A percentile compares a stretch with the other conserved stretches of the same genome.
Conservation (phyloP, 2,888 invertebrate species). For the Cosmorhoe ocellata region DNA sequence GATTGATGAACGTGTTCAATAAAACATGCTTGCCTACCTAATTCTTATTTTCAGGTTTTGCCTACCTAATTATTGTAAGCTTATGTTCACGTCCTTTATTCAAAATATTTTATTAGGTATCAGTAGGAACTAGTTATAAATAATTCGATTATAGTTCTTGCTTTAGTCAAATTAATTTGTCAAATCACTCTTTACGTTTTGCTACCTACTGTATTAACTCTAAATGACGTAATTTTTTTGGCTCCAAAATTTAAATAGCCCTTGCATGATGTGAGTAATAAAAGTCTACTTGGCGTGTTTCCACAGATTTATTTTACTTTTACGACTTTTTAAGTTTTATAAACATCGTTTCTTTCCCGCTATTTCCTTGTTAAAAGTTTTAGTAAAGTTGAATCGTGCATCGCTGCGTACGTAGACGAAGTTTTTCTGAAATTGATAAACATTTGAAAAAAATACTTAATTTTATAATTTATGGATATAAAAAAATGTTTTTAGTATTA, state of each 20-base stretch:
- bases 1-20: slow-evolving; percentile 7
- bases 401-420: slow-evolving; percentile 10
- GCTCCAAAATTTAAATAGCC: neutral
- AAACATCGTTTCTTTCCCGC: slow-evolving; percentile 14
- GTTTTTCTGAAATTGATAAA: slow-evolving; percentile 38
- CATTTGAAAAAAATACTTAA: too few relatives aligned
- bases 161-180: too few relatives aligned
- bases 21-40: neutral
- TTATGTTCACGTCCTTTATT: too few relatives aligned
- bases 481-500: too few relatives aligned
- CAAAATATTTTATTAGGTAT: too few relatives aligned
- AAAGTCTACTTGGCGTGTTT: slow-evolving; percentile 20
- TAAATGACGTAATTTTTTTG: too few relatives aligned
- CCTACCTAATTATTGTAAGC: too few relatives aligned
- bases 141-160: too few relatives aligned
- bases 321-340: slow-evolving; percentile 23
- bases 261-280: slow-evolving; percentile 7
- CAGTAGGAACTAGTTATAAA: too few relatives aligned
- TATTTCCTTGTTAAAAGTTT: slow-evolving; percentile 26
- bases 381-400: slow-evolving; percentile 10
- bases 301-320: slow-evolving; percentile 20
- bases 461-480: too few relatives aligned
- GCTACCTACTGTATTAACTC: too few relatives aligned
- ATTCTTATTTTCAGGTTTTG: neutral
- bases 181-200: too few relatives aligned